phyloP scores from a whole-genome alignment of 2,113 vertebrate genomes.

The Silurus meridionalis region DNA sequence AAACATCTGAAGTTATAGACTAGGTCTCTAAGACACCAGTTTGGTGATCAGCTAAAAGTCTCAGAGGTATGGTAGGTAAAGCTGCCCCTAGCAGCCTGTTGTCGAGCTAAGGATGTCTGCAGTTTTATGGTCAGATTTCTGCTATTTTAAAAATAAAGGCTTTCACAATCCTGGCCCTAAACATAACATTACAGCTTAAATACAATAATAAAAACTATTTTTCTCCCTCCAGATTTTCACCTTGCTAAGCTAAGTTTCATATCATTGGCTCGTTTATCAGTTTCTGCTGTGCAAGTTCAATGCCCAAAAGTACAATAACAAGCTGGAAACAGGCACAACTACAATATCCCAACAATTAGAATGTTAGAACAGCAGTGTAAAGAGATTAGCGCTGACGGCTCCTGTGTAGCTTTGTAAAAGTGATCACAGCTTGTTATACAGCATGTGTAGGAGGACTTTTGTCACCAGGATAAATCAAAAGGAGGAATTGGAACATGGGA shows the following conservation, averaged over 20 bases:
- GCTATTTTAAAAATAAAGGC: slow-evolving; percentile 10
- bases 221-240: neutral
- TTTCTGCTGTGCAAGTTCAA: slow-evolving; percentile 24
- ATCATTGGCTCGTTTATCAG: slow-evolving; percentile 25
- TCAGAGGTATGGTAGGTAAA: slow-evolving; percentile 8
- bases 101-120: slow-evolving; percentile 1
- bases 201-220: neutral
- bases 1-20: neutral
- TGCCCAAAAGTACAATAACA: slow-evolving; percentile 11
- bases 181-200: neutral
- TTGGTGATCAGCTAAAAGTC: slow-evolving; percentile 11
- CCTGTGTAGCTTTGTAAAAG: slow-evolving; percentile 47
- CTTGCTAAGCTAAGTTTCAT: slow-evolving; percentile 20
- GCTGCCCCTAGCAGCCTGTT: neutral
- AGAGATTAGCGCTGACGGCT: slow-evolving; percentile 48
- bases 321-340: slow-evolving; percentile 19
- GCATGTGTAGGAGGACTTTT: slow-evolving; percentile 50
- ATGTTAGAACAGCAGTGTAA: slow-evolving; percentile 36
- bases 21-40: slow-evolving; percentile 10
- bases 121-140: slow-evolving; percentile 17
- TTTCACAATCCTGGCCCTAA: slow-evolving; percentile 12
- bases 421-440: slow-evolving; percentile 49
- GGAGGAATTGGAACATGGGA: slow-evolving; percentile 33
- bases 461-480: slow-evolving; percentile 49
- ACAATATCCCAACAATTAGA: slow-evolving; percentile 37